These are phyloP conservation scores for Onychorhynchus coronatus DNA, from an alignment of 2,113 vertebrate species.

Conservation along the genomic window DNA sequence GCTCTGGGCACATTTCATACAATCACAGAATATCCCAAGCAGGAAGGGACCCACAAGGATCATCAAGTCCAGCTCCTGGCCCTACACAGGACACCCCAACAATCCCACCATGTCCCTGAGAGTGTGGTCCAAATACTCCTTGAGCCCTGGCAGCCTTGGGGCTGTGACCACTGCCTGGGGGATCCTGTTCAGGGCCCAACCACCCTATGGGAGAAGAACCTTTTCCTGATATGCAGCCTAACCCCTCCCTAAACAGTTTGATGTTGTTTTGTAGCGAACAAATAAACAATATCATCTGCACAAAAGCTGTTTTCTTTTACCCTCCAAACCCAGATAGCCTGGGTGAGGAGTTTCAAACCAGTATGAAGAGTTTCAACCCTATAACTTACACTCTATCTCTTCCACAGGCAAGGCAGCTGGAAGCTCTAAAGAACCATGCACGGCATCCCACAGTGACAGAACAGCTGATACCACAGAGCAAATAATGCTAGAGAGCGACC, in stretches of 20 bases:
- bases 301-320: background rate
- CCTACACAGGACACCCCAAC: background rate
- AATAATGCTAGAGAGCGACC: accelerated
- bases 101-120: background rate
- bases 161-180: background rate
- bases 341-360: too few relatives aligned
- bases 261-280: background rate
- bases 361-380: accelerated
- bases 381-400: accelerated
- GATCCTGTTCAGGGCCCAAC: background rate
- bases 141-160: background rate
- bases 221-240: accelerated
- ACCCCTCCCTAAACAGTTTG: background rate
- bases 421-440: background rate
- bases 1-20: background rate
- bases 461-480: background rate
- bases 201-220: background rate
- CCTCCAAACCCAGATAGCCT: too few relatives aligned
- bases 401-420: accelerated
- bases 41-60: too few relatives aligned
- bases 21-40: background rate
- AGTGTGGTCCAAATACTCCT: background rate
- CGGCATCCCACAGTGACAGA: background rate
- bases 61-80: accelerated
- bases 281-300: accelerated